phyloP scores from a whole-genome alignment of 2,888 invertebrate genomes.

The Trissonchulus latispiculum region DNA sequence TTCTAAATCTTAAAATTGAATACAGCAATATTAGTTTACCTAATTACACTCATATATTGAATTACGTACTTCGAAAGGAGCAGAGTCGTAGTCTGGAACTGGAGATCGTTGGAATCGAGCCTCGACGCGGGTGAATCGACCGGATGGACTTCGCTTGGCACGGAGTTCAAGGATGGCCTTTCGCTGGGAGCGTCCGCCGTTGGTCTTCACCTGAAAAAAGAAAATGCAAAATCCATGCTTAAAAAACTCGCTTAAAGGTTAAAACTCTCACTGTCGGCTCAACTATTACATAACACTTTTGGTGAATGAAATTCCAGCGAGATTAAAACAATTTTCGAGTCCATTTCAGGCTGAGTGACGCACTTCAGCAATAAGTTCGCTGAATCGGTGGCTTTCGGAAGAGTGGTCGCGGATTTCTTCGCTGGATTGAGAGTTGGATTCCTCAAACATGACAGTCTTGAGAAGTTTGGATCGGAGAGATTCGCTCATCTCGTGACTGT shows the following conservation, averaged over 20 bases:
- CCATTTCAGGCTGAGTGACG: not conserved
- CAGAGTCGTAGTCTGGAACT: too few species aligned
- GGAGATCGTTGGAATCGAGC: not conserved
- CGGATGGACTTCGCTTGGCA: not conserved
- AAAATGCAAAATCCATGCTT: too few species aligned
- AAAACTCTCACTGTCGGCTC: too few species aligned
- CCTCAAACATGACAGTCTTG: not conserved
- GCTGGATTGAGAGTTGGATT: not conserved
- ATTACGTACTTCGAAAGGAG: too few species aligned
- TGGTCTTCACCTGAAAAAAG: not conserved
- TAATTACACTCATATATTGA: too few species aligned
- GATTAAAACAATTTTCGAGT: too few species aligned
- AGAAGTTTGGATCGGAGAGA: not conserved
- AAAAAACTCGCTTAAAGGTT: too few species aligned
- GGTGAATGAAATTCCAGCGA: too few species aligned
- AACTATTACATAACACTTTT: too few species aligned
- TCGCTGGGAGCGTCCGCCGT: not conserved
- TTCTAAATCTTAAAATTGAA: too few species aligned
- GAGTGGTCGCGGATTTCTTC: not conserved
- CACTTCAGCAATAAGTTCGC: conserved; percentile 17
- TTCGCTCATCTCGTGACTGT: not conserved
- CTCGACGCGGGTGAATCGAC: not conserved
- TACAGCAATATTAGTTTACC: too few species aligned
- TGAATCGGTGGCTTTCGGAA: not conserved
- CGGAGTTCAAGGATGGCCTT: not conserved